Conservation (phyloP, 2,797 vertebrate genomes). For the Picus viridis region DNA sequence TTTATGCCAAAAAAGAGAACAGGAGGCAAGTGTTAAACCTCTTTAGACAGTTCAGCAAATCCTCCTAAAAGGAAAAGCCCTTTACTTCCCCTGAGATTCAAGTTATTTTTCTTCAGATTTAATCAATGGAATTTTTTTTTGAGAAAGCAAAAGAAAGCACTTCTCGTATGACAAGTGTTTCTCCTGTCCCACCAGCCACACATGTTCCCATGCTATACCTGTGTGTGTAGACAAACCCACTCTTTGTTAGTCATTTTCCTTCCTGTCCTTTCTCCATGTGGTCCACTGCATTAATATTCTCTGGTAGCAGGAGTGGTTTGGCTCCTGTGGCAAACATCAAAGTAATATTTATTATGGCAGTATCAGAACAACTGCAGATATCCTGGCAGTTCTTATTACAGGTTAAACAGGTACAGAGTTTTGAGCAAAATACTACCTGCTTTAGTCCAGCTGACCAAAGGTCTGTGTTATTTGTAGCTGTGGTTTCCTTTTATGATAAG, state of each 20-base stretch:
- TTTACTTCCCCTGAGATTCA: background rate
- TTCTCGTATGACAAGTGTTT: background rate
- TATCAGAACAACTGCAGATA: background rate
- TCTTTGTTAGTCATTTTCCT: background rate
- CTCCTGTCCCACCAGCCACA: background rate
- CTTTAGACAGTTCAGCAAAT: slow-evolving; percentile 17
- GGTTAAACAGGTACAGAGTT: background rate
- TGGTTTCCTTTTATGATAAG: background rate
- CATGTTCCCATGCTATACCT: background rate
- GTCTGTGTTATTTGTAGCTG: background rate
- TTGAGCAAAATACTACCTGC: background rate
- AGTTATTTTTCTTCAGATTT: background rate
- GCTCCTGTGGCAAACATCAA: slow-evolving; percentile 15
- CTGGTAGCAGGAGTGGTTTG: slow-evolving; percentile 2
- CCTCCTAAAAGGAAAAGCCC: background rate
- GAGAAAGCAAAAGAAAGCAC: background rate
- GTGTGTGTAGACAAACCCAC: background rate
- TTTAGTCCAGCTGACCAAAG: background rate
- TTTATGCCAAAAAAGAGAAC: slow-evolving; percentile 2
- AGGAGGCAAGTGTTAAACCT: background rate
- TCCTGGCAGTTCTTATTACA: background rate
- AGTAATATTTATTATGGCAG: background rate
- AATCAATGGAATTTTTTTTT: background rate
- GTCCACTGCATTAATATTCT: background rate
- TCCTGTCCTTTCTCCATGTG: background rate